phyloP scores from a whole-genome alignment of 2,797 vertebrate species.

The Pseudomugil tenellus region DNA sequence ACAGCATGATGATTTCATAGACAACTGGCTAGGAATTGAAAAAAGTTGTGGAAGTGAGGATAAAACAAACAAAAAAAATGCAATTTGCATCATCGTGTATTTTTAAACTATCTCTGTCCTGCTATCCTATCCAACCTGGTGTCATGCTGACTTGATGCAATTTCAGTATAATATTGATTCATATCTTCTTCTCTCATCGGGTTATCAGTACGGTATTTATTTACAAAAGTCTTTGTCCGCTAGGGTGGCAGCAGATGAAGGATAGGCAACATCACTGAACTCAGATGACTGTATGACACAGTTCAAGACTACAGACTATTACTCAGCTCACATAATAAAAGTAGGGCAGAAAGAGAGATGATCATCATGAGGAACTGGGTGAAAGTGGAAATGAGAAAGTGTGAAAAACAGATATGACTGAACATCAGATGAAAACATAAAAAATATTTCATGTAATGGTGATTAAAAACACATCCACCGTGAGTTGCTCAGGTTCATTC shows the following conservation, averaged over 20 bases:
- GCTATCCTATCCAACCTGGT: background rate
- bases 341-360: slow-evolving; percentile 40
- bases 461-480: slow-evolving; percentile 51
- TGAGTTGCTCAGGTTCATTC: slow-evolving; percentile 1
- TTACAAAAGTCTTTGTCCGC: slow-evolving; percentile 26
- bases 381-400: slow-evolving; percentile 16
- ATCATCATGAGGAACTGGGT: slow-evolving; percentile 14
- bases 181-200: slow-evolving; percentile 23
- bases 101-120: background rate
- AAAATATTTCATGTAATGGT: slow-evolving; percentile 12
- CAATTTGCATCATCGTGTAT: background rate
- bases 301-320: slow-evolving; percentile 5
- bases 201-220: slow-evolving; percentile 54
- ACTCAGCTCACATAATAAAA: slow-evolving; percentile 22
- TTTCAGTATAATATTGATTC: slow-evolving; percentile 30
- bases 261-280: slow-evolving; percentile 29
- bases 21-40: background rate
- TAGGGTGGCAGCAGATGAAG: slow-evolving; percentile 29
- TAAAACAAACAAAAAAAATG: too few species aligned
- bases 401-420: slow-evolving; percentile 14
- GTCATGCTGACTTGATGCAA: slow-evolving; percentile 16
- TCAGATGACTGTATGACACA: slow-evolving; percentile 28
- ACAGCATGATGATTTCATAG: background rate
- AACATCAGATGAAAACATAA: slow-evolving; percentile 8
- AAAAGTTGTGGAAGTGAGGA: background rate